Percentiles rank a stretch among this genome's conserved stretches.
These are phyloP conservation scores for Embidobia sp. DNA, from an alignment of 2,888 invertebrate genomes.

Conservation along the genomic window DNA sequence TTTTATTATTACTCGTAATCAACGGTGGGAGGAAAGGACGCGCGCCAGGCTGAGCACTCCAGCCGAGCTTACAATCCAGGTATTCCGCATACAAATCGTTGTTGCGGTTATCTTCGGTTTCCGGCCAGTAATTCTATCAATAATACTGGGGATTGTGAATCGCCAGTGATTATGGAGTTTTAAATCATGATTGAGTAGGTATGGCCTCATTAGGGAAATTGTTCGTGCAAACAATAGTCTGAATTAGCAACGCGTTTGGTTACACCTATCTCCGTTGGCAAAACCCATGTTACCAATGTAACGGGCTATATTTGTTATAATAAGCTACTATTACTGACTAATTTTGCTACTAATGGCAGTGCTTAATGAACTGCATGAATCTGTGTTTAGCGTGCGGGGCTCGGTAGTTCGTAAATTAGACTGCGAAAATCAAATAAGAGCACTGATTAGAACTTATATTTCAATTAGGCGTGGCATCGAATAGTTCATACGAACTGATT, in stretches of 20 bases:
- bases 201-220: slow-evolving; percentile 30
- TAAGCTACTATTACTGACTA: slow-evolving; percentile 28
- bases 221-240: slow-evolving; percentile 23
- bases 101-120: slow-evolving; percentile 19
- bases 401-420: not conserved
- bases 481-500: too few species aligned
- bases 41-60: too few species aligned
- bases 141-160: slow-evolving; percentile 16
- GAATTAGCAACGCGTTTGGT: slow-evolving; percentile 17
- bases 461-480: too few species aligned
- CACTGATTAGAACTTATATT: too few species aligned
- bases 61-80: too few species aligned
- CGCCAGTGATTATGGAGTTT: slow-evolving; percentile 15
- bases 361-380: not conserved
- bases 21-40: too few species aligned
- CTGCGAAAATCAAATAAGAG: not conserved
- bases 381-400: not conserved
- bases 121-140: slow-evolving; percentile 8
- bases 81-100: not conserved
- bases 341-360: slow-evolving; percentile 1
- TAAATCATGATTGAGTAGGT: slow-evolving; percentile 18
- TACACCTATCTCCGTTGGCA: not conserved
- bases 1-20: too few species aligned
- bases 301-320: slow-evolving; percentile 33
- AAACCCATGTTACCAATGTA: slow-evolving; percentile 5